Percentiles rank a stretch among this genome's conserved stretches.
Evolutionary conservation across 2,113 vertebrate species (phyloP).

Genomic region (Elaphurus davidianus): DNA sequence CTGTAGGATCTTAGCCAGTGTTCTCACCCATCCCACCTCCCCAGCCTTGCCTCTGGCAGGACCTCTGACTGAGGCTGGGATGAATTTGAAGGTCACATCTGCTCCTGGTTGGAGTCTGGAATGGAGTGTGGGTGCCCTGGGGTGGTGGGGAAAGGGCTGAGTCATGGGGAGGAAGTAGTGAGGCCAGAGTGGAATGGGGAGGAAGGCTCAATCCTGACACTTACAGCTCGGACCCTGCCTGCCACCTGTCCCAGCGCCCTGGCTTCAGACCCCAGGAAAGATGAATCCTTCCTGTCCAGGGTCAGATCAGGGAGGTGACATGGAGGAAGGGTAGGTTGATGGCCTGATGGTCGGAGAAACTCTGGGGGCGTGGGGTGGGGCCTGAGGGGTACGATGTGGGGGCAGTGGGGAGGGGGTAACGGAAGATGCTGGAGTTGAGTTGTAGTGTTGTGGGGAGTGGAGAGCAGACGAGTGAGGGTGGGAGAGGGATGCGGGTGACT

Average conservation of each 20-base stretch:
- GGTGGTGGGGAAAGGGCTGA: not conserved
- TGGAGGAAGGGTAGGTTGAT: not conserved
- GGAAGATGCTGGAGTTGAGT: not conserved
- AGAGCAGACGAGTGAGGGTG: not conserved
- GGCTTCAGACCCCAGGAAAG: not conserved
- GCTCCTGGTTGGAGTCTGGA: conserved; percentile 34
- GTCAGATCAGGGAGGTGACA: not conserved
- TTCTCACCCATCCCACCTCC: not conserved
- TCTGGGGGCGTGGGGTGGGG: not conserved
- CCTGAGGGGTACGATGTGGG: not conserved
- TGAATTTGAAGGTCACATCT: conserved; percentile 44
- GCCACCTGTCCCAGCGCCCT: not conserved
- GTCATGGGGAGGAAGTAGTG: not conserved
- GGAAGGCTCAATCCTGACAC: not conserved
- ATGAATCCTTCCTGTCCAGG: not conserved
- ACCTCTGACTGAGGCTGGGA: not conserved
- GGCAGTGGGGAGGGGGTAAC: too few species aligned
- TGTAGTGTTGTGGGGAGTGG: not conserved
- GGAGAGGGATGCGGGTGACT: not conserved
- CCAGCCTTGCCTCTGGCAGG: not conserved
- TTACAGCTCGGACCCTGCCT: not conserved
- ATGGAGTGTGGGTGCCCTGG: not conserved
- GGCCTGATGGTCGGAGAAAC: not conserved
- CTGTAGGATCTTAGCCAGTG: not conserved
- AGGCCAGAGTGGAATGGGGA: not conserved